Evolutionary conservation across 2,888 invertebrate species (phyloP).

Genomic region (Dugesia japonica): DNA sequence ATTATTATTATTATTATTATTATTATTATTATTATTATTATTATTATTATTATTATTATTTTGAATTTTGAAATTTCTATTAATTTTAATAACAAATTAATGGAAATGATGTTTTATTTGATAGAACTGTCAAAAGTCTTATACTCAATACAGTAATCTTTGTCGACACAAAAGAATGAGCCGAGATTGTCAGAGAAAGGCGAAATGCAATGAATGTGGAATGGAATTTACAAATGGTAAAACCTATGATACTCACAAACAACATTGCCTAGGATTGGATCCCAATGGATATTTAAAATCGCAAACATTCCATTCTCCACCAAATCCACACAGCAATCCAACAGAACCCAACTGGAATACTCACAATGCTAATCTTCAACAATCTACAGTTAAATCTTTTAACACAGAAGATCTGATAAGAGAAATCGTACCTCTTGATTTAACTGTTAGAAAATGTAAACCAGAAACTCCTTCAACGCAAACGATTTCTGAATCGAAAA

Average conservation of each 20-base stretch:
- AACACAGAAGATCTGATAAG: conserved; percentile 4
- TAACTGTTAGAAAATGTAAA: background rate
- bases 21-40: background rate
- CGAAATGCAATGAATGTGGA: conserved; percentile 24
- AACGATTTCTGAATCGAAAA: background rate
- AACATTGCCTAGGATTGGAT: background rate
- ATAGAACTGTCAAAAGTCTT: conserved; percentile 67
- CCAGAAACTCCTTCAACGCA: background rate
- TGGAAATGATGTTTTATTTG: background rate
- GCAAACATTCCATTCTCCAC: background rate
- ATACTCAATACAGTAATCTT: conserved; percentile 96
- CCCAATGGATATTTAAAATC: conserved; percentile 2
- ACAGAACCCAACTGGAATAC: background rate
- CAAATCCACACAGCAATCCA: background rate
- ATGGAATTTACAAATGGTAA: conserved; percentile 31
- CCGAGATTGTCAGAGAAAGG: conserved; percentile 59
- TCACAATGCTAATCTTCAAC: background rate
- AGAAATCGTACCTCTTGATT: background rate
- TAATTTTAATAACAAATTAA: too few relatives aligned
- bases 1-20: background rate
- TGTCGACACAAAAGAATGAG: conserved; percentile 99
- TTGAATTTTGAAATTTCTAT: too few relatives aligned
- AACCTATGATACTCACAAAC: conserved; percentile 31
- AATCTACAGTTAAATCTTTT: background rate
- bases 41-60: background rate